Evolutionary conservation across 1,140 invertebrate genomes (phyloP), one percentile per base, ranked within the genome.

Genomic region (Stegodyphus dumicola): DNA sequence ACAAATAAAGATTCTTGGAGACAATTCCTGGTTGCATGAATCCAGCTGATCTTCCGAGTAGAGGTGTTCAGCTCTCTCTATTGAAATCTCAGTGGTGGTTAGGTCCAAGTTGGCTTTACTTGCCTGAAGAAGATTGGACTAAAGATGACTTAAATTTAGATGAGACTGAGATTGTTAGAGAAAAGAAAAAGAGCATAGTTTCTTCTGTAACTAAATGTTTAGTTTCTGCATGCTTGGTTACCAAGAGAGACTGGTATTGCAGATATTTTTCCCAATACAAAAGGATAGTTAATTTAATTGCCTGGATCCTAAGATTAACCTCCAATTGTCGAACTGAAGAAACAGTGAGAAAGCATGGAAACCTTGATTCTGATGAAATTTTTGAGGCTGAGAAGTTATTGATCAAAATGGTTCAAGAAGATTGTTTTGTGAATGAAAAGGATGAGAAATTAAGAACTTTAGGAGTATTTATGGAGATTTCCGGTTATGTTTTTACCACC

Each of bases 21-120:
- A 7, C 84, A 85, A 15, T 33, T 65, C 10, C 74, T 77, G 48
- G 85, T 80, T 6, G 17, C 71, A 15, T 11, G 11, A 33, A 84
- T 83, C 60, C 71, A 56, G 6, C 77, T 60, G 5, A 52, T 56
- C 69, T 53, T 81, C n/a, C 64, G 5, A 85, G 53, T 51, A 52
- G 85, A n/a, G 85, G 6, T 73, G 70, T 13, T 11, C 70, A 48
- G 51, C 51, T 66, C 17, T 66, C 7, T 52, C 49, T 73, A 17
- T 13, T 51, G 51, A 52, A 51, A 52, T 51, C 17, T 7, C 33
- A 48, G 6, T 73, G 70, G 70, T 13, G 48, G 6, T 33, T 11
- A 48, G 70, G 6, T n/a, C n/a, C 51, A 10, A 51, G 74, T 13
- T 64, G 51, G 65, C 9, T 74, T 53, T 33, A 79, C 33, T 67